These are phyloP conservation scores for Protonemura montana DNA, from an alignment of 2,888 invertebrate genomes.

Conservation along the genomic window DNA sequence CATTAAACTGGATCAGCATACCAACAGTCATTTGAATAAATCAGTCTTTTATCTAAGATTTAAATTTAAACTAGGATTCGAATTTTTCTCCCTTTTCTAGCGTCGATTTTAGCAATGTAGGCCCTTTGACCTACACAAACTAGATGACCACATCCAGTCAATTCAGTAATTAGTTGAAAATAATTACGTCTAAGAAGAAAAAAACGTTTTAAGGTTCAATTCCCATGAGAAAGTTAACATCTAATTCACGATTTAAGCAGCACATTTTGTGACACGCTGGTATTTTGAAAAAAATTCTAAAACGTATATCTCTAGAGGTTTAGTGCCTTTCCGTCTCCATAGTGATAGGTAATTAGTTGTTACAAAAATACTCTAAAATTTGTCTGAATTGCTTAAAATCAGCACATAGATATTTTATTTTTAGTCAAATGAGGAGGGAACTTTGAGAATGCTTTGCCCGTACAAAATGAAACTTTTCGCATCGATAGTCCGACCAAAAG, in stretches of 20 bases:
- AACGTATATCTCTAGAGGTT: not conserved
- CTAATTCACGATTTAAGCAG: not conserved
- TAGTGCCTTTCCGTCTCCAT: not conserved
- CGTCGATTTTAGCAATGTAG: not conserved
- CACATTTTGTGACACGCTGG: not conserved
- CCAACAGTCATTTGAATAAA: not conserved
- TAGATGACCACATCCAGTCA: conserved; percentile 7
- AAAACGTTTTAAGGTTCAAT: not conserved
- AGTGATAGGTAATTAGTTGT: not conserved
- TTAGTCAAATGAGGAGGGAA: not conserved
- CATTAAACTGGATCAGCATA: not conserved
- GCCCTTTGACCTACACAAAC: not conserved
- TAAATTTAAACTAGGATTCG: not conserved
- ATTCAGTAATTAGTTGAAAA: not conserved
- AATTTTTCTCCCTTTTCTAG: not conserved
- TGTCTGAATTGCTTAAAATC: not conserved
- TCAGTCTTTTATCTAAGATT: not conserved
- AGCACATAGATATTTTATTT: not conserved
- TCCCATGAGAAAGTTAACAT: not conserved
- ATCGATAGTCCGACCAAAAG: not conserved
- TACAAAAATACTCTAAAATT: not conserved
- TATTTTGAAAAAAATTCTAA: not conserved
- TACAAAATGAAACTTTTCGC: not conserved
- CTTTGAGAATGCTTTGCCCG: not conserved
- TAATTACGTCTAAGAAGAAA: not conserved